phyloP scores from a whole-genome alignment of 2,888 invertebrate species.

The Nephrotoma appendiculata region DNA sequence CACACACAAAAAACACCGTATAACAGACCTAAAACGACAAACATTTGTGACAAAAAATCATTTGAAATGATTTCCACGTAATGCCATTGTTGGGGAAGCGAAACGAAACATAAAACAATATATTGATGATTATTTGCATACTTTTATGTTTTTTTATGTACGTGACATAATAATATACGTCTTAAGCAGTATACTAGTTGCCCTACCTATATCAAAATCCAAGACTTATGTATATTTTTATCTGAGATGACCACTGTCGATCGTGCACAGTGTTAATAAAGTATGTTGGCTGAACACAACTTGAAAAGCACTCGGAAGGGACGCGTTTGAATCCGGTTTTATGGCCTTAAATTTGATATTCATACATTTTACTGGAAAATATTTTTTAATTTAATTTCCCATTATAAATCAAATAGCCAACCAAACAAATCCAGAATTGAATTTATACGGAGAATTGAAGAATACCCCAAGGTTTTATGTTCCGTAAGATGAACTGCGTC shows the following conservation, averaged over 20 bases:
- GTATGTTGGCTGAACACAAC: neutral
- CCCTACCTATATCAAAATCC: neutral
- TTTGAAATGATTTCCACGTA: neutral
- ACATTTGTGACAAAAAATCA: neutral
- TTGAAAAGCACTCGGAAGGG: neutral
- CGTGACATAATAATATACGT: neutral
- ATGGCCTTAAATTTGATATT: neutral
- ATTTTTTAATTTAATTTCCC: neutral
- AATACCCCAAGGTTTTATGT: too few species aligned
- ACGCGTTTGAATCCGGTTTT: neutral
- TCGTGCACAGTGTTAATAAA: neutral
- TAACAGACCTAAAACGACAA: neutral
- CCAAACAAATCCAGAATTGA: neutral
- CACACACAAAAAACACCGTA: neutral
- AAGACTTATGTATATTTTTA: neutral
- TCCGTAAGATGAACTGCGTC: too few species aligned
- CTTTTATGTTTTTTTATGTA: neutral
- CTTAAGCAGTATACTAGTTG: neutral
- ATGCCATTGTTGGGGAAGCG: neutral
- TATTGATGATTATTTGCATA: neutral
- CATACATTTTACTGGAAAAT: neutral
- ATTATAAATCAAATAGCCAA: neutral
- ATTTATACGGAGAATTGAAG: too few species aligned
- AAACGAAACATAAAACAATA: neutral
- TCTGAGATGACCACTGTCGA: neutral